Evolutionary conservation across 2,888 invertebrate species (phyloP), one percentile per base, ranked within the genome.

Genomic region (Ennomos erosarius): DNA sequence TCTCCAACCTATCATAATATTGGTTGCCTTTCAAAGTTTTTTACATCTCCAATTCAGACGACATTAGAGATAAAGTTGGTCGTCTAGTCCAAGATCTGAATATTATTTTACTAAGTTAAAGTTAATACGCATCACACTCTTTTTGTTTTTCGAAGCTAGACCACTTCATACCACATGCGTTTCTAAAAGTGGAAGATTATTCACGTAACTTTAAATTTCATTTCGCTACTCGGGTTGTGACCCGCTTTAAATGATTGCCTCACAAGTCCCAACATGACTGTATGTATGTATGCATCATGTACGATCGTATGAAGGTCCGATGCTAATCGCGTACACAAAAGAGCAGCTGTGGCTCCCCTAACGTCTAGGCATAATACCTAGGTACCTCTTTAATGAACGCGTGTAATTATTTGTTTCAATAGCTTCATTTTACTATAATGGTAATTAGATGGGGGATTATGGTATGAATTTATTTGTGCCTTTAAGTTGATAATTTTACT

Each of bases 281-380:
- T 2, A 16, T 1, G 36, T 16, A 13, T 34, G 12, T 50, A 9
- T 42, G 35, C 9, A 47, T 40, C 35, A 39, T 10, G 35, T 39
- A 40, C 44, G 10, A 16, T 3, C 16, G 16, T 26, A 6, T 26
- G 26, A 50, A 49, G 39, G 35, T 16, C 37, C 47, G 51, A 55
- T 54, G 44, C 38, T 11, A 40, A 55, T 55, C 55, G 42, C 16
- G 38, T 43, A 13, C 11, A 55, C 47, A 55, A 55, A 55, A 55
- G 55, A 55, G 49, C 55, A 55, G 55, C 55, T 55, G 55, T 44
- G 11, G 12, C 49, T 26, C 44, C 55, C 55, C 49, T 55, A 37
- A 40, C 42, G 37, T 51, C 43, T 44, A 49, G 38, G 26, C 37
- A 26, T 36, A 44, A 9, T 48, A 46, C 35, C 38, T 42, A 54